Evolutionary conservation across 1,140 invertebrate species (phyloP), one percentile per base, ranked within the genome.

Genomic region (Scaptodrosophila lebanonensis): DNA sequence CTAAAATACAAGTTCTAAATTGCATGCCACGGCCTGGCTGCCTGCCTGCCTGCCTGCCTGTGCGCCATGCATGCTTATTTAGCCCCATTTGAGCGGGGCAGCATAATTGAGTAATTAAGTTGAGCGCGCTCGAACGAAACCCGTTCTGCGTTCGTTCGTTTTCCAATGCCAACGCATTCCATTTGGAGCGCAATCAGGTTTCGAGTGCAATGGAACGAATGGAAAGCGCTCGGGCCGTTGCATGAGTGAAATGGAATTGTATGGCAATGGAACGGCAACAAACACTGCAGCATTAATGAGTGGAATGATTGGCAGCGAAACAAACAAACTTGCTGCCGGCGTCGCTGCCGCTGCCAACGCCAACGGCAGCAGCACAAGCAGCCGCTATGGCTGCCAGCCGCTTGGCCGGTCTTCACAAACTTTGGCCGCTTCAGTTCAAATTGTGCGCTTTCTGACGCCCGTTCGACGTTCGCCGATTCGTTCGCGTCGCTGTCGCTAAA

Each of bases 21-120:
- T 75, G 70, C 65, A 75, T 51, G 56, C 25, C 40, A 35, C 18
- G 39, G 30, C 22, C 20, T 36, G 32, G 18, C 38, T 1, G 17
- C 5, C 43, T 15, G 18, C n/a, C 13, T 33, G 18, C 20, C 15
- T 20, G 22, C 16, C 48, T 29, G 17, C 13, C 33, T 50, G 20
- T n/a, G 17, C 27, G 25, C 57, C 3, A 25, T 25, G 8, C 22
- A 25, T 25, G 22, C 22, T 25, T 25, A 25, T 25, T 25, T 25
- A 8, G 22, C 22, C 8, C 22, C 22, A 3, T 4, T 25, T 25
- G 22, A 25, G 22, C 8, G 22, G 18, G 20, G 38, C 59, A 65
- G 60, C 68, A 79, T 77, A 77, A 77, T 77, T 77, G 68, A 77
- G 73, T 77, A 79, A 77, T 77, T 77, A 77, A 69, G 32, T 44